These are phyloP conservation scores for Timandra comae DNA, from an alignment of 2,888 invertebrate species.

Conservation along the genomic window DNA sequence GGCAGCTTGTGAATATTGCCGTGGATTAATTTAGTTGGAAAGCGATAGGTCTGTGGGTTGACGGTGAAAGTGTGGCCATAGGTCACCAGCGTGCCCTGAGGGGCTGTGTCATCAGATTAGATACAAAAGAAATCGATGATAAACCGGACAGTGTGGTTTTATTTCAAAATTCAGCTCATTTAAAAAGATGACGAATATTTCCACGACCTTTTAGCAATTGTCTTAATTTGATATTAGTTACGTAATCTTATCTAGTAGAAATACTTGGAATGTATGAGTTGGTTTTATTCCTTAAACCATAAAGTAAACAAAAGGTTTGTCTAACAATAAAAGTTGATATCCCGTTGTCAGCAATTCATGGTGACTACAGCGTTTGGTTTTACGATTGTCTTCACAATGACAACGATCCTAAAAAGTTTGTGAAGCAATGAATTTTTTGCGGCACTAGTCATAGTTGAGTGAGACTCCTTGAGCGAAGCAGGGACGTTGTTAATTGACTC, in stretches of 20 bases:
- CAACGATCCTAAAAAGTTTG: constrained; percentile 18
- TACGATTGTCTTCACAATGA: constrained; percentile 21
- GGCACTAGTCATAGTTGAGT: constrained; percentile 12
- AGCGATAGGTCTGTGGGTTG: constrained; percentile 32
- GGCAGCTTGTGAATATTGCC: constrained; percentile 22
- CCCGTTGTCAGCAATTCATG: constrained; percentile 25
- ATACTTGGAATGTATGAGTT: constrained; percentile 14
- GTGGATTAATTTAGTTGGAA: constrained; percentile 31
- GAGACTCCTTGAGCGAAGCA: constrained; percentile 9
- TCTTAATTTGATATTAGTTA: no score
- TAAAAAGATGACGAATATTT: no score
- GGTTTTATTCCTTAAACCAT: constrained; percentile 17
- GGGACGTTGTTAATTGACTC: constrained; percentile 8
- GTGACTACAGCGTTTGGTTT: constrained; percentile 22
- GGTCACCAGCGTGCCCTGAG: constrained; percentile 35
- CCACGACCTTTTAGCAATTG: no score
- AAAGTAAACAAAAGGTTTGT: constrained; percentile 23
- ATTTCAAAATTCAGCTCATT: no score
- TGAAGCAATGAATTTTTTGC: constrained; percentile 16
- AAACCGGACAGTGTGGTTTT: constrained; percentile 10
- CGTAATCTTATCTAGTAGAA: constrained; percentile 11
- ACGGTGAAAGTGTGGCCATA: constrained; percentile 53
- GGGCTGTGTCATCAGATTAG: constrained; percentile 25
- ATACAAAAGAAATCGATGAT: constrained; percentile 19
- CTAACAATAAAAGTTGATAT: constrained; percentile 23